phyloP scores from a whole-genome alignment of 2,113 vertebrate species.

The Gymnogyps californianus region DNA sequence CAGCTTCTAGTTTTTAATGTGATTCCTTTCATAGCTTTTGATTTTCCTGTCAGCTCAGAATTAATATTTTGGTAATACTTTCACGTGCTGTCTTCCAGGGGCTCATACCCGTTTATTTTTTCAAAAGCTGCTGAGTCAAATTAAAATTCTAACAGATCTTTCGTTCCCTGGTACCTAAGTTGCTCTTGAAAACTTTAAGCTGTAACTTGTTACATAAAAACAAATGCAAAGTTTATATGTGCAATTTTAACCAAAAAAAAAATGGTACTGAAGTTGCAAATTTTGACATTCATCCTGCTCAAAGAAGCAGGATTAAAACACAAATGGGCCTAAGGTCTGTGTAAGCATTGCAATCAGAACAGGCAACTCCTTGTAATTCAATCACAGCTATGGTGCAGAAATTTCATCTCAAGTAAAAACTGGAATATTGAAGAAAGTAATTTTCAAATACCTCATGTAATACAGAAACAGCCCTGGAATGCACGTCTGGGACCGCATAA shows the following conservation, averaged over 20 bases:
- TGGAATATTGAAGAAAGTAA: background rate
- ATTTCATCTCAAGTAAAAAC: background rate
- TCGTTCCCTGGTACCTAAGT: background rate
- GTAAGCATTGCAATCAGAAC: background rate
- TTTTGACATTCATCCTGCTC: background rate
- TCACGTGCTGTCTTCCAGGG: background rate
- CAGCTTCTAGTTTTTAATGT: background rate
- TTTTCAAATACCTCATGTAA: background rate
- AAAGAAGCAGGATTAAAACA: background rate
- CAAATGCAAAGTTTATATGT: background rate
- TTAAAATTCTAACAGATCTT: background rate
- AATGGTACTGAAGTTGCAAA: slow-evolving; percentile 8
- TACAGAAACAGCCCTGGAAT: background rate
- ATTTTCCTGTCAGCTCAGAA: background rate
- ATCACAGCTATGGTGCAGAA: background rate
- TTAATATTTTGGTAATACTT: background rate
- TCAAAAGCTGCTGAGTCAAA: background rate
- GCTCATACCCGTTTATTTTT: background rate
- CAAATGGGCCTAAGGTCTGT: background rate
- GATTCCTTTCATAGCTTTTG: background rate
- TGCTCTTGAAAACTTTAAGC: background rate
- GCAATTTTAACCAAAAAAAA: slow-evolving; percentile 2
- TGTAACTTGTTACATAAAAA: background rate
- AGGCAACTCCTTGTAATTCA: background rate
- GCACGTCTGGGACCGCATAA: background rate